A percentile compares a stretch with the other conserved stretches of the same genome.
Evolutionary conservation across 2,797 vertebrate species (phyloP).

Genomic region (Australoheros facetus): DNA sequence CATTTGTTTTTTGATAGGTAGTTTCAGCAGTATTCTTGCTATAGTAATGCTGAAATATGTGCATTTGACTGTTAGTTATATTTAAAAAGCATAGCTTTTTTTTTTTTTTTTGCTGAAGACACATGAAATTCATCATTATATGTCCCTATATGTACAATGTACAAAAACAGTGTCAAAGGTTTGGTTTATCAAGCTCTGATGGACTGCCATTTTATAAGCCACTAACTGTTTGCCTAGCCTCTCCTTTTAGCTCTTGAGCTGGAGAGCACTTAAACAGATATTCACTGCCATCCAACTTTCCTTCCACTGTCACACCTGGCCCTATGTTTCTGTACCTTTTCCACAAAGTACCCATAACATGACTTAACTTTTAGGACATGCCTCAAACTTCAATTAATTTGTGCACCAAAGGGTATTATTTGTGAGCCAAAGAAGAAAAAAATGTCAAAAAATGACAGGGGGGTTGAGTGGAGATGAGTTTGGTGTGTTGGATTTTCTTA

Average conservation of each 20-base stretch:
- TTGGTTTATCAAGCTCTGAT: constrained; percentile 35
- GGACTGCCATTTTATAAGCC: constrained; percentile 53
- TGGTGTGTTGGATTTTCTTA: no score
- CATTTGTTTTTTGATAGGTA: neutral
- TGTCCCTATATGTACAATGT: no score
- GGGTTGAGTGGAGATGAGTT: neutral
- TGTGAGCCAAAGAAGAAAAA: neutral
- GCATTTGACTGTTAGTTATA: no score
- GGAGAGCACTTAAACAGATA: constrained; percentile 62
- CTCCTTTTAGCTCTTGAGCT: constrained; percentile 21
- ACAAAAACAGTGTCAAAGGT: constrained; percentile 23
- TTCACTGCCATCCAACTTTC: constrained; percentile 35
- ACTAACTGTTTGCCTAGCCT: constrained; percentile 22
- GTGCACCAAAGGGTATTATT: constrained; percentile 5
- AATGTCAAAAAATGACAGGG: neutral
- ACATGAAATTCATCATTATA: no score
- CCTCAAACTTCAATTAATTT: constrained; percentile 12
- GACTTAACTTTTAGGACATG: constrained; percentile 1
- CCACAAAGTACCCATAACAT: constrained; percentile 16
- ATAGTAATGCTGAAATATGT: neutral
- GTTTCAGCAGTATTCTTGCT: neutral
- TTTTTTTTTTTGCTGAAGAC: neutral
- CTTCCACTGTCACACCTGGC: constrained; percentile 50
- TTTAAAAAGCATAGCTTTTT: no score
- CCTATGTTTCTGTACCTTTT: constrained; percentile 37